These are phyloP conservation scores for Drosophila limbata DNA, from an alignment of 2,888 invertebrate species.

Conservation along the genomic window DNA sequence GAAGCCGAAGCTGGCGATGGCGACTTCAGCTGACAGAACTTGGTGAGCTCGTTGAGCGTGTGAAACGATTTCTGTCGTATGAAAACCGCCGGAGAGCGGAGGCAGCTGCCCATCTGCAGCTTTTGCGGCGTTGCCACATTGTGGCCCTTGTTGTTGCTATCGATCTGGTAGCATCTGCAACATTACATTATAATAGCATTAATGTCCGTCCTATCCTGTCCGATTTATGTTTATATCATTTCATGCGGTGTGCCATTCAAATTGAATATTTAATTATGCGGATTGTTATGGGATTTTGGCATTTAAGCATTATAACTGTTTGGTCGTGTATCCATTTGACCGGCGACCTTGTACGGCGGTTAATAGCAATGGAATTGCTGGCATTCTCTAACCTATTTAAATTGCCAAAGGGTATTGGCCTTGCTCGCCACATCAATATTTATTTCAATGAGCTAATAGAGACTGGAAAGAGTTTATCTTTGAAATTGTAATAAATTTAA, in stretches of 20 bases:
- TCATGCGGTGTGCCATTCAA: constrained; percentile 9
- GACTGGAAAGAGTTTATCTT: neutral
- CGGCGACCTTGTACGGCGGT: constrained; percentile 13
- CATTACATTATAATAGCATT: constrained; percentile 49
- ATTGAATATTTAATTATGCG: constrained; percentile 37
- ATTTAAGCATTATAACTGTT: constrained; percentile 7
- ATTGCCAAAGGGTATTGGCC: neutral
- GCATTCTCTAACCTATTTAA: constrained; percentile 14
- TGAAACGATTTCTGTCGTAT: constrained; percentile 85
- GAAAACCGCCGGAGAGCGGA: constrained; percentile 83
- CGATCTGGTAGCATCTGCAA: constrained; percentile 73
- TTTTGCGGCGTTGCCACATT: constrained; percentile 42
- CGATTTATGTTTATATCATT: constrained; percentile 7
- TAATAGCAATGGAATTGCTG: constrained; percentile 16
- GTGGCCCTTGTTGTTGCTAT: constrained; percentile 48
- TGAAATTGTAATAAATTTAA: neutral
- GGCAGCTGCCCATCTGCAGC: constrained; percentile 81
- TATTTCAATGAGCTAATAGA: neutral
- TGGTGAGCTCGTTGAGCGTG: constrained; percentile 83
- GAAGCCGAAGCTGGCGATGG: constrained; percentile 26
- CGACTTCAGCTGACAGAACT: constrained; percentile 76
- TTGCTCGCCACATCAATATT: constrained; percentile 3
- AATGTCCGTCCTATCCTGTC: constrained; percentile 8
- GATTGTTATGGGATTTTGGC: constrained; percentile 16
- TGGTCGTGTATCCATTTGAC: neutral